Percentiles rank a stretch among this genome's conserved stretches.
Conservation (phyloP, 2,797 vertebrate genomes). For the Cephalopachus bancanus region DNA sequence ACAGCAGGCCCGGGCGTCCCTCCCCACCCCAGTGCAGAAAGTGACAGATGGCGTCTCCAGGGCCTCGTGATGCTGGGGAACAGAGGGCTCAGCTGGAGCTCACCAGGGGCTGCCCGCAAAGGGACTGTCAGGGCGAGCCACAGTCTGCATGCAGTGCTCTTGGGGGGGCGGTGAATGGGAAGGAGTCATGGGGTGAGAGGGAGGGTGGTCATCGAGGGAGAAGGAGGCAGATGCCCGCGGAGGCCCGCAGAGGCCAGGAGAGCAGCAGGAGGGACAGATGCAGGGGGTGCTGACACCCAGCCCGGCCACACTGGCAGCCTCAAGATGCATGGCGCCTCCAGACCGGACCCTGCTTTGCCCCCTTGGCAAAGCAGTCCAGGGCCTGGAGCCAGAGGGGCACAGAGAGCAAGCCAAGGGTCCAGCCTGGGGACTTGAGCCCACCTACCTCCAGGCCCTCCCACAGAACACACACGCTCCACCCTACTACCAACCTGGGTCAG, state of each 20-base stretch:
- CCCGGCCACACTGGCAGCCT: background rate
- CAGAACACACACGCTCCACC: background rate
- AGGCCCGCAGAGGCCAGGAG: background rate
- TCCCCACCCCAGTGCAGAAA: background rate
- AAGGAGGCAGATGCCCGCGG: too few species aligned
- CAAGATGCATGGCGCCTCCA: too few species aligned
- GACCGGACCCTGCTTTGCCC: background rate
- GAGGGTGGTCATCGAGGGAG: background rate
- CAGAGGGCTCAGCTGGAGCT: conserved; percentile 36
- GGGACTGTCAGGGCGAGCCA: fast-evolving
- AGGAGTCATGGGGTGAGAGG: too few species aligned
- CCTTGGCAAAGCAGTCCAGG: background rate
- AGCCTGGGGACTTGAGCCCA: background rate
- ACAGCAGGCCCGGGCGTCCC: background rate
- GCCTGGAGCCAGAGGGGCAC: background rate
- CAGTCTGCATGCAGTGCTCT: background rate
- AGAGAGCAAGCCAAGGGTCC: background rate
- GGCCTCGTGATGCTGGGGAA: background rate
- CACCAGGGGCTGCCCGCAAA: background rate
- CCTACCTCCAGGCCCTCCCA: conserved; percentile 62
- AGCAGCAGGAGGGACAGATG: background rate
- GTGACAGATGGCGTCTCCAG: background rate
- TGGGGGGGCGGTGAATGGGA: background rate
- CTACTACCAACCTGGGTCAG: conserved; percentile 6
- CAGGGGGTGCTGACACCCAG: fast-evolving